Base-by-base conservation (phyloP, 2,113 vertebrate genomes). In the Pseudopodoces humilis region DNA sequence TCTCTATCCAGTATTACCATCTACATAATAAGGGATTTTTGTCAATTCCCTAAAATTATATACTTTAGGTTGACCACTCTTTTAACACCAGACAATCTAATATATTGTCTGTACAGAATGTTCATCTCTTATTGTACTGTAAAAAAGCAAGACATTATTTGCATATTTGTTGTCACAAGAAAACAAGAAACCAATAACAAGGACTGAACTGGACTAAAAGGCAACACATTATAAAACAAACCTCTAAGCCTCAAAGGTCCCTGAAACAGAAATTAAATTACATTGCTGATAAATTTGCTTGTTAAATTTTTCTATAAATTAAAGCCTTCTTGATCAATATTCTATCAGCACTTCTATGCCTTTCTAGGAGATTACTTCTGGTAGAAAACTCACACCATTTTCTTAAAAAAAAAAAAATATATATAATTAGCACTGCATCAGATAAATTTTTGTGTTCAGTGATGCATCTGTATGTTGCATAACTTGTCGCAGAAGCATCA, bases 401-500 rank as follows among this genome's bases (percentile, higher is more conserved):
- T 41, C 41, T 77, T 49, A 5, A 33, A 53, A 35, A 69, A 12
- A 39, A n/a, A n/a, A n/a, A n/a, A n/a, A n/a, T 19, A 23, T 15
- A 41, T 13, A 60, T 15, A 79, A 83, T 81, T 68, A 92, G 59
- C 41, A 80, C 13, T 0, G 0, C 30, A 18, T 81, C 30, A 47
- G 33, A 52, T 13, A 62, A 43, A 60, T 68, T 47, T 53, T 47
- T 67, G 55, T 70, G 44, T 39, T 91, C 41, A 86, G 47, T 62
- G 53, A 78, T 64, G 71, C 76, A 88, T 84, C 52, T 92, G 9
- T 67, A 44, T 81, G 50, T 49, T 90, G 55, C 24, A 72, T 55
- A 90, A 95, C 85, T 75, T 87, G 78, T 86, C 85, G 93, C 18
- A 82, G 62, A 92, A 83, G n/a, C 62, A 90, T 52, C 79, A 83